Base-by-base conservation (phyloP, 2,797 vertebrate species). In the Sebastes matsubarae region DNA sequence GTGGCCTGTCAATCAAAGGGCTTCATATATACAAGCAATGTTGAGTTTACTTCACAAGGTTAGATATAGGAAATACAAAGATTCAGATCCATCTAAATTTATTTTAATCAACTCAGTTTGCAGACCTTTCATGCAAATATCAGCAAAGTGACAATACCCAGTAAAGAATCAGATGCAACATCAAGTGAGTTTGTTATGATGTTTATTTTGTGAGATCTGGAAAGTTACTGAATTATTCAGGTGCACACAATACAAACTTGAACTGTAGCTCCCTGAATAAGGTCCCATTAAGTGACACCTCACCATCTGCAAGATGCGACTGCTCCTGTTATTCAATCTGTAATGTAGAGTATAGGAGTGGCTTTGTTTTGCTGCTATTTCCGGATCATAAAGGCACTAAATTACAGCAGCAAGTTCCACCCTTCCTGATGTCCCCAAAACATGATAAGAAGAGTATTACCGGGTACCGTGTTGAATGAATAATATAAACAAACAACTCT, bases 341-440 rank as follows among this genome's bases (percentile, higher is more conserved):
- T 81, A 29, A 16, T 69, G 68, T 71, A 29, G 10, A 32, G 18
- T n/a, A n/a, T 20, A 50, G 60, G 22, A 67, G 36, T 22, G 27
- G 42, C 68, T 78, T 88, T 70, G 81, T 89, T 84, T 89, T 65
- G 25, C 72, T 81, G 61, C 55, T 46, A 55, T 77, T 86, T 90
- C 81, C 61, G 29, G 68, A 80, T 88, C 64, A 80, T 70, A 83
- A 83, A 84, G 63, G 22, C 77, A 64, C 77, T 91, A 66, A 73
- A 81, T 89, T 84, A 83, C 65, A 75, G 65, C 66, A 58, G 52
- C 7, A 30, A 52, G 88, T 32, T 80, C 84, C 84, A 67, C 87
- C 88, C 89, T 88, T 89, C 89, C 90, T 90, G 79, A 57, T 78
- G 69, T 86, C 67, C 79, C 64, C 75, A 77, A 32, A 80, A 72